Conservation (phyloP, 2,797 vertebrate genomes). For the Meda fulgida region DNA sequence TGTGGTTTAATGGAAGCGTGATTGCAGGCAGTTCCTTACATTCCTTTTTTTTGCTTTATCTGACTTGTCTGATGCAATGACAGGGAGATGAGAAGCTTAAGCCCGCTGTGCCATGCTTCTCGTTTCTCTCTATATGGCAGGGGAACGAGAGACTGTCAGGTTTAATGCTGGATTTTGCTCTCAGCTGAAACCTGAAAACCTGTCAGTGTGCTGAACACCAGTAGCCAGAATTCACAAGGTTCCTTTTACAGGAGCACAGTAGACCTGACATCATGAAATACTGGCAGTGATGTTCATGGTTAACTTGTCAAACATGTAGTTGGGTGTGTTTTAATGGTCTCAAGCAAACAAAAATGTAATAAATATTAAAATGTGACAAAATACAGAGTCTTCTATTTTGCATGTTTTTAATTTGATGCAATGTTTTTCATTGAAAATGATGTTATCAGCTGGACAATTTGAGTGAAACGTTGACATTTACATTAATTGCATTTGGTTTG, state of each 20-base stretch:
- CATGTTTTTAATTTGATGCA: not conserved
- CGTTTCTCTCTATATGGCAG: not conserved
- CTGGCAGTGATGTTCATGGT: slow-evolving; percentile 9
- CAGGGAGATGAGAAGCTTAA: slow-evolving; percentile 14
- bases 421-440: not conserved
- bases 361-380: not conserved
- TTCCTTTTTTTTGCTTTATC: not conserved
- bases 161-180: slow-evolving; percentile 31
- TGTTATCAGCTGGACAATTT: not conserved
- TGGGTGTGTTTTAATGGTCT: not conserved
- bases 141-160: slow-evolving; percentile 16
- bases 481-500: not conserved
- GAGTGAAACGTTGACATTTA: not conserved
- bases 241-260: slow-evolving; percentile 18
- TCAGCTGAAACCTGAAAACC: slow-evolving; percentile 19
- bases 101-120: not conserved
- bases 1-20: not conserved
- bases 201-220: slow-evolving; percentile 26
- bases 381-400: not conserved
- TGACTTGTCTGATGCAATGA: slow-evolving; percentile 20
- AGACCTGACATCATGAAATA: slow-evolving; percentile 13
- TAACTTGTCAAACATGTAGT: slow-evolving; percentile 22
- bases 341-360: not conserved
- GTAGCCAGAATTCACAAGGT: not conserved
- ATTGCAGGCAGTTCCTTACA: not conserved